Conservation (phyloP, 37 sponge, comb jelly and placozoan genomes). For the Cladorhizidae sp. region DNA sequence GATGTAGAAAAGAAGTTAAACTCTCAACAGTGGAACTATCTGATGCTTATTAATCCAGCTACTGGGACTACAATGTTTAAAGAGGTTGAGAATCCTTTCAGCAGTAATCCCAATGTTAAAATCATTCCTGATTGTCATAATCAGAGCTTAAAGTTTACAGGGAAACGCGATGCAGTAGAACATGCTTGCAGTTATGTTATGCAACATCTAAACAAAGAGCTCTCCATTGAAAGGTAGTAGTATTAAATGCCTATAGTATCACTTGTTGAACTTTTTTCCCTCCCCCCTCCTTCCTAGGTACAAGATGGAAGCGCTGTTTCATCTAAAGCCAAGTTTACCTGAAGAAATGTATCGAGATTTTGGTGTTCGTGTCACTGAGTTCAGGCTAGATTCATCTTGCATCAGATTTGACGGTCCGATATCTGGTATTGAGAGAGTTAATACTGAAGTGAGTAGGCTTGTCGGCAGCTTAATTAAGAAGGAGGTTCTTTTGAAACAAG, state of each 20-base stretch:
- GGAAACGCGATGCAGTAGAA: constrained; percentile 39
- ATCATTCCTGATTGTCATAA: constrained; percentile 10
- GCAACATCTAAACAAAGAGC: constrained; percentile 24
- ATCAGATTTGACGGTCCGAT: constrained; percentile 23
- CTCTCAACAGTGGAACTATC: constrained; percentile 43
- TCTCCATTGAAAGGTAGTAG: constrained; percentile 31
- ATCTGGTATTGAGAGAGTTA: constrained; percentile 1
- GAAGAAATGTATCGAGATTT: not conserved
- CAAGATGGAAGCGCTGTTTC: constrained; percentile 15
- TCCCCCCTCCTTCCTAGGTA: too few species aligned
- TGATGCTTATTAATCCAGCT: constrained; percentile 22
- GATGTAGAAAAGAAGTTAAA: constrained; percentile 8
- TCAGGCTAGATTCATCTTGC: not conserved
- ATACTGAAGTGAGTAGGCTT: not conserved
- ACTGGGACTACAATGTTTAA: constrained; percentile 30
- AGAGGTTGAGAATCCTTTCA: constrained; percentile 38
- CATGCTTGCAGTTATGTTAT: constrained; percentile 31
- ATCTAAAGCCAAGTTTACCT: constrained; percentile 20
- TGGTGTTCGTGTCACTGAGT: constrained; percentile 20
- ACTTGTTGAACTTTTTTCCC: too few species aligned
- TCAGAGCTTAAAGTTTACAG: constrained; percentile 21
- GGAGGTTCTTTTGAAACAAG: not conserved
- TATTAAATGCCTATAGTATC: not conserved
- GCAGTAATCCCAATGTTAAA: constrained; percentile 57
- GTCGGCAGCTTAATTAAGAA: not conserved